Evolutionary conservation across 2,113 vertebrate genomes (phyloP).

Genomic region (Gasterosteus aculeatus): DNA sequence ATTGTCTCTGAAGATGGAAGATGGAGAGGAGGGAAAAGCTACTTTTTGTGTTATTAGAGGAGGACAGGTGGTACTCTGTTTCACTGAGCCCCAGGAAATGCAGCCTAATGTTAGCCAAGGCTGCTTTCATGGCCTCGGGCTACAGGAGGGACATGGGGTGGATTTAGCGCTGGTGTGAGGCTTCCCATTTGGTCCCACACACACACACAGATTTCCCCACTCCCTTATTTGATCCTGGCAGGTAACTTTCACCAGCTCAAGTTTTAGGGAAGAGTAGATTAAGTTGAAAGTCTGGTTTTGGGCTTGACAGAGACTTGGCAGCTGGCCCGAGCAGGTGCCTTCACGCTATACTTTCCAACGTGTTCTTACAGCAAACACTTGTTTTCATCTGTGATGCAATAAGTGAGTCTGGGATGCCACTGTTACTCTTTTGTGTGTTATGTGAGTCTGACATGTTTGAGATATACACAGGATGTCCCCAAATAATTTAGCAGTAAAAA

Average conservation of each 20-base stretch:
- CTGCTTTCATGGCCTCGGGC: constrained; percentile 73
- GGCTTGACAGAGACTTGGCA: constrained; percentile 60
- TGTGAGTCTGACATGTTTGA: background rate
- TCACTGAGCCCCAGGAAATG: constrained; percentile 71
- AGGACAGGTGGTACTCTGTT: constrained; percentile 74
- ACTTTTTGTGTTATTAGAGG: constrained; percentile 68
- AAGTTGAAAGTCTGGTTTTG: constrained; percentile 54
- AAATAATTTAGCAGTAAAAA: background rate
- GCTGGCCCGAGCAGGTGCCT: constrained; percentile 31
- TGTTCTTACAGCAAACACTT: background rate
- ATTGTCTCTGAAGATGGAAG: constrained; percentile 66
- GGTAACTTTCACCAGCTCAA: constrained; percentile 50
- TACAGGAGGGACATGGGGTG: constrained; percentile 70
- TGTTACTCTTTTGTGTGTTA: background rate
- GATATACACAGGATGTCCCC: background rate
- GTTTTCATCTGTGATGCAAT: background rate
- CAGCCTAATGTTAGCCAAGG: constrained; percentile 71
- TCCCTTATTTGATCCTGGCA: constrained; percentile 52
- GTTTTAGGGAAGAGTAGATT: constrained; percentile 43
- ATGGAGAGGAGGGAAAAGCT: constrained; percentile 54
- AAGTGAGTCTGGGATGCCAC: background rate
- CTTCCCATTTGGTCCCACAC: constrained; percentile 49
- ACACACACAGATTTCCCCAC: constrained; percentile 29
- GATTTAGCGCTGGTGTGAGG: constrained; percentile 67
- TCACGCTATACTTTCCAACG: background rate